Evolutionary conservation across 2,888 invertebrate species (phyloP).

Genomic region (Caenorhabditis sp.): DNA sequence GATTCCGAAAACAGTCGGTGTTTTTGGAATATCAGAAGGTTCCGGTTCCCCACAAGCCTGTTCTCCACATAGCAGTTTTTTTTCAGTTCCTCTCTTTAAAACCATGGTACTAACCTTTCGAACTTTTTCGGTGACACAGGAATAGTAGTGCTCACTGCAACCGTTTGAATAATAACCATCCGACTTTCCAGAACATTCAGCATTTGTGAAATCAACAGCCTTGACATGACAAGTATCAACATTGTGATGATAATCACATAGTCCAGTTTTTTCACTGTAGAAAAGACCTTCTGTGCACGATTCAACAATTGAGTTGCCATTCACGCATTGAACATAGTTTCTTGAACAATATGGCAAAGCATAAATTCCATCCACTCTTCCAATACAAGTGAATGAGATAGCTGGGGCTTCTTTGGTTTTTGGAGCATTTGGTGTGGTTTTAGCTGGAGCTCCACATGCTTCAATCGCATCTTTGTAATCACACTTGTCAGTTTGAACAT

Average conservation of each 20-base stretch:
- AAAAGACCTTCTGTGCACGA: conserved; percentile 41
- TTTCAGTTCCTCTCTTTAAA: no score
- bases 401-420: neutral
- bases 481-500: conserved; percentile 38
- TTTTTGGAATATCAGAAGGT: no score
- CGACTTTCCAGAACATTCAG: conserved; percentile 45
- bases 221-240: conserved; percentile 31
- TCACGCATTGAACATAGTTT: conserved; percentile 48
- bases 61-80: no score
- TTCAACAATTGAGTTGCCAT: conserved; percentile 18
- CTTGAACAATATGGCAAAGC: conserved; percentile 44
- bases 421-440: conserved; percentile 16
- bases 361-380: conserved; percentile 49
- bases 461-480: conserved; percentile 43
- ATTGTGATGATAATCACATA: conserved; percentile 49
- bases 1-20: no score
- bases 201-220: neutral
- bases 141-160: conserved; percentile 51
- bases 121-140: conserved; percentile 42
- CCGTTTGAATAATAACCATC: conserved; percentile 57
- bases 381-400: conserved; percentile 13
- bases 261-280: conserved; percentile 45
- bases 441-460: conserved; percentile 48
- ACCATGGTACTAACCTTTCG: conserved; percentile 15
- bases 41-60: no score